Conservation (phyloP, 2,797 vertebrate genomes). For the Fringilla coelebs region DNA sequence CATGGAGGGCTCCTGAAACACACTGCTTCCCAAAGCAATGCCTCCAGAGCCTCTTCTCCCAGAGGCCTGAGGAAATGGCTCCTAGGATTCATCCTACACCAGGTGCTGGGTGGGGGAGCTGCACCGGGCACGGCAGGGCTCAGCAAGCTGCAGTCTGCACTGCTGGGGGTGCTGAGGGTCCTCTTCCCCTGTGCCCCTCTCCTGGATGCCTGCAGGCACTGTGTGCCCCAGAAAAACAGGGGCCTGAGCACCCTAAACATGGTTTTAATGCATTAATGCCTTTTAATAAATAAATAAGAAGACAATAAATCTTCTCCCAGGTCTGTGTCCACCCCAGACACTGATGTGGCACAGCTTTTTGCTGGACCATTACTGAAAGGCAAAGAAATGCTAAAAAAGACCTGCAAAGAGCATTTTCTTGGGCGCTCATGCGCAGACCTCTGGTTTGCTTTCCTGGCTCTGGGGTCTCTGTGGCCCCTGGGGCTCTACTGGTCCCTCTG, state of each 20-base stretch:
- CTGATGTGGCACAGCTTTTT: not conserved
- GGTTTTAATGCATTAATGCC: not conserved
- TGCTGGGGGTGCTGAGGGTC: not conserved
- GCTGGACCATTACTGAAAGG: not conserved
- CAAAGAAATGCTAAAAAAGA: not conserved
- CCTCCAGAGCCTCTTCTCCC: not conserved
- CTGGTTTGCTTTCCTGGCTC: fast-evolving
- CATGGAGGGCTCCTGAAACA: not conserved
- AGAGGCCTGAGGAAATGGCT: not conserved
- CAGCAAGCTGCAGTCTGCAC: not conserved
- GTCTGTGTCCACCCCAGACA: fast-evolving
- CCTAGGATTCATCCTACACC: not conserved
- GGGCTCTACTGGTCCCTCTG: not conserved
- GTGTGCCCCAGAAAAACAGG: not conserved
- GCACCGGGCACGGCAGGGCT: not conserved
- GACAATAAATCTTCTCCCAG: not conserved
- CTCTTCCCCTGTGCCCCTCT: not conserved
- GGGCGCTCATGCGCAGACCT: not conserved
- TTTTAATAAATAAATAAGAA: not conserved
- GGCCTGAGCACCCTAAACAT: not conserved
- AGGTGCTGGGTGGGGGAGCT: not conserved
- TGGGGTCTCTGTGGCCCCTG: fast-evolving
- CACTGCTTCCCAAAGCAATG: not conserved
- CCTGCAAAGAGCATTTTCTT: not conserved
- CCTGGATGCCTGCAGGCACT: not conserved